Evolutionary conservation across 1,140 invertebrate genomes (phyloP).

Genomic region (Saccostrea glomerata): DNA sequence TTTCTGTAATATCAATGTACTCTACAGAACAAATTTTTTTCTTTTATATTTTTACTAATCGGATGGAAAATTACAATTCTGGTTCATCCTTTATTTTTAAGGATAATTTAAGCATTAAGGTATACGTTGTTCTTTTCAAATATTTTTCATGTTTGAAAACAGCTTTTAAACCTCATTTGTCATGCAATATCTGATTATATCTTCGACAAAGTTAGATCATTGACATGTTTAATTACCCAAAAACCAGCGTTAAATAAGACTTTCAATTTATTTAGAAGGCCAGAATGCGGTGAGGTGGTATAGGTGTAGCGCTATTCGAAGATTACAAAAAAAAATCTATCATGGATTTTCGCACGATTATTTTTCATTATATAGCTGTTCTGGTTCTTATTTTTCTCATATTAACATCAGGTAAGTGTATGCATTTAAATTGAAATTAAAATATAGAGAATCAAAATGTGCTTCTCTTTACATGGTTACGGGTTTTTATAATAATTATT

Average conservation of each 20-base stretch:
- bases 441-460: too few relatives aligned
- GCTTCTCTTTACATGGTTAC: too few relatives aligned
- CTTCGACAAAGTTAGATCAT: background rate
- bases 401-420: background rate
- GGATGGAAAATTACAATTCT: background rate
- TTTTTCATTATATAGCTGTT: background rate
- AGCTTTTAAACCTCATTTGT: background rate
- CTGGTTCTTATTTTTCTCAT: background rate
- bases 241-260: background rate
- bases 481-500: too few relatives aligned
- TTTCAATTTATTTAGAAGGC: background rate
- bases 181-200: background rate
- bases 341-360: background rate
- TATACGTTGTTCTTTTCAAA: background rate
- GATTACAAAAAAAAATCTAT: background rate
- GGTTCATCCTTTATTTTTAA: background rate
- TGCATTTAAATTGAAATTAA: too few relatives aligned
- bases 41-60: background rate
- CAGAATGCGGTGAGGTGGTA: background rate
- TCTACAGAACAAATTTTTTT: background rate
- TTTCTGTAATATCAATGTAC: background rate
- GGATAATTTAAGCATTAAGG: background rate
- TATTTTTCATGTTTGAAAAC: too few relatives aligned
- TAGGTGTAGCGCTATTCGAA: background rate
- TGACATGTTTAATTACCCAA: background rate